phyloP scores from a whole-genome alignment of 37 sponge, comb jelly and placozoan species.

The Spongilla lacustris region DNA sequence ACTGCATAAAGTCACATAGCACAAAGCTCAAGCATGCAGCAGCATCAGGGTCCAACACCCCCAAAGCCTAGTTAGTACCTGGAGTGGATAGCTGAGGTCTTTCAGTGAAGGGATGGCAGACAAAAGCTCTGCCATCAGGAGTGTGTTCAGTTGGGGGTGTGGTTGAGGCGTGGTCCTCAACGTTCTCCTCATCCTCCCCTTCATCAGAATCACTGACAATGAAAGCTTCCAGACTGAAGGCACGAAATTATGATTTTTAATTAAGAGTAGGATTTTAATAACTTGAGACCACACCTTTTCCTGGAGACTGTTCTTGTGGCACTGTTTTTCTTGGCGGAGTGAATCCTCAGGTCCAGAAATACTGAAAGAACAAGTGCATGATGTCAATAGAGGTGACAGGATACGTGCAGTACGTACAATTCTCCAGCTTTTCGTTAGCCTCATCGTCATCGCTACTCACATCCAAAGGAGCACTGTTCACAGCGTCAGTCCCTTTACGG shows the following conservation, averaged over 20 bases:
- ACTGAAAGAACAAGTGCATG: background rate
- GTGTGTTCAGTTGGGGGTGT: background rate
- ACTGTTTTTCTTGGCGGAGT: constrained; percentile 33
- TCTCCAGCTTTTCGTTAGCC: constrained; percentile 26
- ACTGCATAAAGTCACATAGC: background rate
- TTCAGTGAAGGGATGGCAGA: background rate
- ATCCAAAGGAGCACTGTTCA: background rate
- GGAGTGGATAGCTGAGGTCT: constrained; percentile 2
- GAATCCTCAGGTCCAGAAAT: constrained; percentile 35
- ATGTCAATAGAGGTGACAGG: background rate
- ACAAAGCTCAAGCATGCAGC: background rate
- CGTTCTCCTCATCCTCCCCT: background rate
- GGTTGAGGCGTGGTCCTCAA: background rate
- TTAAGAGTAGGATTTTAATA: background rate
- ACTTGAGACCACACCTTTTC: constrained; percentile 28
- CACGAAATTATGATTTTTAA: background rate
- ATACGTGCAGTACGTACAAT: background rate
- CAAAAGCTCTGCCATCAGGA: background rate
- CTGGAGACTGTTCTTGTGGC: constrained; percentile 18
- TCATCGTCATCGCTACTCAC: constrained; percentile 5
- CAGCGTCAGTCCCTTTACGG: background rate
- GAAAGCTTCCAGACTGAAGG: constrained; percentile 36
- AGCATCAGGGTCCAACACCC: background rate
- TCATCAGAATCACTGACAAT: constrained; percentile 74
- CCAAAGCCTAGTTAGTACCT: background rate